Base-by-base conservation (phyloP, 2,888 invertebrate species). In the Morpho achilles region DNA sequence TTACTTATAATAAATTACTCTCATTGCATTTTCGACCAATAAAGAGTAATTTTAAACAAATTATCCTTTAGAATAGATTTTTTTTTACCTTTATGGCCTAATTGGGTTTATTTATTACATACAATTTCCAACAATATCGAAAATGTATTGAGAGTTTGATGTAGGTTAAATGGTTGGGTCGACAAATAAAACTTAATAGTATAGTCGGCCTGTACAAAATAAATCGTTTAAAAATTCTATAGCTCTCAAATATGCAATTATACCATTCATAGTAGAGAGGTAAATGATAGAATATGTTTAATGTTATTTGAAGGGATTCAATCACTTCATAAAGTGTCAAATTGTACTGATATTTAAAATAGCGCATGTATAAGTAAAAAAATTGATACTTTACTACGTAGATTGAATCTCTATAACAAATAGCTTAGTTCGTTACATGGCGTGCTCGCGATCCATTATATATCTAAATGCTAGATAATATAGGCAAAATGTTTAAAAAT, bases 161-260 rank as follows among this genome's bases (percentile, higher is more conserved):
- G 67, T 60, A 51, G 10, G 22, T 41, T 23, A 53, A 41, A 40
- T 23, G 9, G 41, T 48, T 46, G 45, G 58, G 57, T 44, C 44
- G 16, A 53, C 8, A 50, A 16, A 10, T 52, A 10, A 22, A 48
- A 23, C 8, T 51, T 8, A 50, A 61, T 68, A 68, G 65, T 68
- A 69, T 62, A 67, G 71, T 80, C 79, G 77, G 82, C 77, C 77
- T 80, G 79, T 83, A 81, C 79, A 83, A 83, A 82, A 55, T 52
- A 76, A 76, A 76, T 78, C 3, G 8, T 79, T 77, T 80, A 76
- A 62, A 59, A 80, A 80, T 80, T 75, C 73, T 59, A 76, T 74
- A 69, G 78, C 79, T 82, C 82, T 80, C 79, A 71, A 74, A 70
- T 74, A 72, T 74, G 75, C 68, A 74, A 80, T 32, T 82, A 80